Conservation (phyloP, 2,797 vertebrate species). For the Lepilemur septentrionalis region DNA sequence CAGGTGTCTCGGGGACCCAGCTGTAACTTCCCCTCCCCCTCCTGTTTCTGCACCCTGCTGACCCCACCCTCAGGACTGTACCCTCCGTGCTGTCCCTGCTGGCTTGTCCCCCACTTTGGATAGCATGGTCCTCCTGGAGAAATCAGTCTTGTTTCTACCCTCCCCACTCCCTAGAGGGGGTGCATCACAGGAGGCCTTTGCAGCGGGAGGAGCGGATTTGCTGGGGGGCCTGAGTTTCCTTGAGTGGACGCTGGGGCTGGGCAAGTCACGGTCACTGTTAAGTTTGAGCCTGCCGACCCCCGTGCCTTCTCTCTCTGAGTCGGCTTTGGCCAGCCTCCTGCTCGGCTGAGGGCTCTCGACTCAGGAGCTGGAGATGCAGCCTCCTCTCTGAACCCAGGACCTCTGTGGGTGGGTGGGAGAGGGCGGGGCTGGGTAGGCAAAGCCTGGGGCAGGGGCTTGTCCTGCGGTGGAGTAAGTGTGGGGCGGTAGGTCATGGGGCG, state of each 20-base stretch:
- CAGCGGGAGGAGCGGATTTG: neutral
- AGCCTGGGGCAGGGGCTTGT: neutral
- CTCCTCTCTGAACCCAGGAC: neutral
- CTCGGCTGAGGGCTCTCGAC: neutral
- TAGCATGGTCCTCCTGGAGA: neutral
- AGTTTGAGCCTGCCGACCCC: neutral
- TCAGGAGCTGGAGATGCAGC: neutral
- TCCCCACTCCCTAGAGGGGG: neutral
- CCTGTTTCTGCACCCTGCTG: neutral
- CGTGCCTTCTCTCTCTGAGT: neutral
- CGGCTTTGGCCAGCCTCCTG: neutral
- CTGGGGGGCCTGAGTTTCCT: neutral
- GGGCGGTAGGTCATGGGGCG: neutral
- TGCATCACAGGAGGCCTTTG: neutral
- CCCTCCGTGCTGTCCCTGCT: neutral
- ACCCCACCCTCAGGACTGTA: neutral
- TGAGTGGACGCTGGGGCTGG: neutral
- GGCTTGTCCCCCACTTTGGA: neutral
- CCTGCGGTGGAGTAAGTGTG: neutral
- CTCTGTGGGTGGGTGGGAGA: neutral
- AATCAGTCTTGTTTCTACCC: neutral
- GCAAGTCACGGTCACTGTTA: neutral
- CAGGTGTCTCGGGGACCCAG: neutral
- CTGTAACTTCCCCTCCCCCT: neutral
- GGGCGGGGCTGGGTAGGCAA: neutral